These are phyloP conservation scores for Equus quagga DNA, from an alignment of 2,113 vertebrate species.

Conservation along the genomic window DNA sequence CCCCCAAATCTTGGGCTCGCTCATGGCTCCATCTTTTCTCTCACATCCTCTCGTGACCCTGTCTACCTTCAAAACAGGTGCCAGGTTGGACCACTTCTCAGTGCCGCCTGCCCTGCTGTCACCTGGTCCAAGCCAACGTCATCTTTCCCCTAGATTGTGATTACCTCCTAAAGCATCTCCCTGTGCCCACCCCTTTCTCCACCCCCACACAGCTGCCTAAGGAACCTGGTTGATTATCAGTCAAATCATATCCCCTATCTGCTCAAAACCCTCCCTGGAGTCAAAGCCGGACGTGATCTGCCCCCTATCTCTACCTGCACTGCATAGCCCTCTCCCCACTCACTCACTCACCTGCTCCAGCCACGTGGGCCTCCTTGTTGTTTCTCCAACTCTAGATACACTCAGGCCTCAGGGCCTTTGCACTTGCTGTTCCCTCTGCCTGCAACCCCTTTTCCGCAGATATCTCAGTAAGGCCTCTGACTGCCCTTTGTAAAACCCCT, in stretches of 20 bases:
- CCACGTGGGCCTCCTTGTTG: not conserved
- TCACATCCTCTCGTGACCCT: not conserved
- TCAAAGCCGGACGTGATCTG: not conserved
- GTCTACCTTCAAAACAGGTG: not conserved
- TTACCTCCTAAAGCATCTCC: not conserved
- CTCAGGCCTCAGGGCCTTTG: constrained; percentile 4
- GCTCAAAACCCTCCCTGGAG: not conserved
- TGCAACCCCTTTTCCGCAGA: not conserved
- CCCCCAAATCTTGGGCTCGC: not conserved
- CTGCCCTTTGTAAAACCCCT: not conserved
- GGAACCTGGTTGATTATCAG: not conserved
- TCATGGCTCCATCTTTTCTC: not conserved
- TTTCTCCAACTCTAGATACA: not conserved
- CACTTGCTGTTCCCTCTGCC: not conserved
- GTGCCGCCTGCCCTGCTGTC: not conserved
- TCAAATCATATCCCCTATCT: not conserved
- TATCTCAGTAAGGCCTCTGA: not conserved
- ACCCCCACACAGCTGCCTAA: not conserved
- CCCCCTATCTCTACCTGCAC: not conserved
- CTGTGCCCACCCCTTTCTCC: too few species aligned
- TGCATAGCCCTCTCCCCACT: too few species aligned
- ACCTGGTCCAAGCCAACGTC: not conserved
- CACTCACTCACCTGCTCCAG: not conserved
- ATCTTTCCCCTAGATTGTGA: not conserved
- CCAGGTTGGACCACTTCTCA: not conserved